Conservation (phyloP, 2,888 invertebrate genomes). For the Rhingia campestris region DNA sequence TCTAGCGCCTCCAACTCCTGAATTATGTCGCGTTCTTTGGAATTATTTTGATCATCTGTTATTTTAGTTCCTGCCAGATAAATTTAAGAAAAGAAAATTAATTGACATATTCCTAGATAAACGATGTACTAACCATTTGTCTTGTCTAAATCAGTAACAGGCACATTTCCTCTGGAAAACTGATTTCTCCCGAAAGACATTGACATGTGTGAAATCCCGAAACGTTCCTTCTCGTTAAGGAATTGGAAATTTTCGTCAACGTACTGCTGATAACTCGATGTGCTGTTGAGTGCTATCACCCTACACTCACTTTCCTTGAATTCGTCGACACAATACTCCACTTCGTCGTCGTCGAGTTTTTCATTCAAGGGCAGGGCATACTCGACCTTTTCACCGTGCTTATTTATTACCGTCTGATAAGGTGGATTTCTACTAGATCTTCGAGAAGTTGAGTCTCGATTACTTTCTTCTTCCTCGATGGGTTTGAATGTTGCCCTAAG, state of each 20-base stretch:
- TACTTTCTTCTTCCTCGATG: constrained; percentile 5
- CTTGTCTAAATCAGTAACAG: constrained; percentile 76
- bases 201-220: constrained; percentile 39
- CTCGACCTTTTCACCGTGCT: constrained; percentile 76
- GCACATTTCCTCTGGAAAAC: constrained; percentile 29
- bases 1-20: constrained; percentile 70
- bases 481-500: constrained; percentile 36
- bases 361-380: constrained; percentile 77
- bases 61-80: constrained; percentile 37
- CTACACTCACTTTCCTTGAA: background rate
- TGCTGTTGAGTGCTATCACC: constrained; percentile 28
- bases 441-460: constrained; percentile 18
- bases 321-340: background rate
- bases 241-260: constrained; percentile 60
- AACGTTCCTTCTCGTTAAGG: constrained; percentile 50
- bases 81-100: background rate
- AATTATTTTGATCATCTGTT: constrained; percentile 35
- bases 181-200: constrained; percentile 38
- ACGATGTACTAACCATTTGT: constrained; percentile 64
- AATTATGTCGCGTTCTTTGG: constrained; percentile 55
- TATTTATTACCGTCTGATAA: constrained; percentile 76
- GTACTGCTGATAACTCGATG: constrained; percentile 47
- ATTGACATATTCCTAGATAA: background rate
- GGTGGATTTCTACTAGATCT: constrained; percentile 55
- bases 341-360: constrained; percentile 41